A percentile compares a stretch with the other conserved stretches of the same genome.
Evolutionary conservation across 2,113 vertebrate species (phyloP).

Genomic region (Eulemur rufifrons): DNA sequence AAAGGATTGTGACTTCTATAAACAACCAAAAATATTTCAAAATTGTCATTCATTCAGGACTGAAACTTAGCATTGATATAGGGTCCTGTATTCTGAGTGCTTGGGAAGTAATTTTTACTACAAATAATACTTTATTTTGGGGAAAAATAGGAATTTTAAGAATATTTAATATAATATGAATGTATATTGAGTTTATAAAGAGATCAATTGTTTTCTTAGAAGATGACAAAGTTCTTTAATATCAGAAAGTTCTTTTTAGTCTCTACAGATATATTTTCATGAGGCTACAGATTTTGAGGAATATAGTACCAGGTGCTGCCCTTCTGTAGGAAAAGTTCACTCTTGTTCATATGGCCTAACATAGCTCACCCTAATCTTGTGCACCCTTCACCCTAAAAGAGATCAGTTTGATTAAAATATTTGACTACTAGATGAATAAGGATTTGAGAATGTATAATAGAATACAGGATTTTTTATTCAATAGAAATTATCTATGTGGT

Average conservation of each 20-base stretch:
- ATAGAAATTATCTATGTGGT: background rate
- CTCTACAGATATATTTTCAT: background rate
- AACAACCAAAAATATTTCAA: constrained; percentile 35
- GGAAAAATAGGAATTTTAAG: background rate
- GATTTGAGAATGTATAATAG: background rate
- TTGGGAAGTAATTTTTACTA: background rate
- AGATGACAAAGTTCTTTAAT: background rate
- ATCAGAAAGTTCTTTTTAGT: background rate
- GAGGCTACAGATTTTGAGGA: background rate
- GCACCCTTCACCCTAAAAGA: background rate
- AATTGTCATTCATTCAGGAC: background rate
- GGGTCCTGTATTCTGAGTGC: background rate
- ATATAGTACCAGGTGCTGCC: too few relatives aligned
- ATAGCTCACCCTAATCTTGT: background rate
- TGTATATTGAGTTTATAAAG: constrained; percentile 26
- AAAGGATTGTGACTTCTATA: constrained; percentile 14
- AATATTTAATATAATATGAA: background rate
- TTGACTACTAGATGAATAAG: constrained; percentile 28
- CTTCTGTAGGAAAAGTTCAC: background rate
- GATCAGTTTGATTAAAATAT: constrained; percentile 8
- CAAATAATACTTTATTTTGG: background rate
- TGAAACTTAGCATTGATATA: background rate
- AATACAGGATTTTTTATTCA: constrained; percentile 10
- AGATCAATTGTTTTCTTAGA: background rate
- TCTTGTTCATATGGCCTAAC: background rate